A percentile compares a stretch with the other conserved stretches of the same genome.
Evolutionary conservation across 1,140 invertebrate genomes (phyloP).

Genomic region (Araneus ventricosus): DNA sequence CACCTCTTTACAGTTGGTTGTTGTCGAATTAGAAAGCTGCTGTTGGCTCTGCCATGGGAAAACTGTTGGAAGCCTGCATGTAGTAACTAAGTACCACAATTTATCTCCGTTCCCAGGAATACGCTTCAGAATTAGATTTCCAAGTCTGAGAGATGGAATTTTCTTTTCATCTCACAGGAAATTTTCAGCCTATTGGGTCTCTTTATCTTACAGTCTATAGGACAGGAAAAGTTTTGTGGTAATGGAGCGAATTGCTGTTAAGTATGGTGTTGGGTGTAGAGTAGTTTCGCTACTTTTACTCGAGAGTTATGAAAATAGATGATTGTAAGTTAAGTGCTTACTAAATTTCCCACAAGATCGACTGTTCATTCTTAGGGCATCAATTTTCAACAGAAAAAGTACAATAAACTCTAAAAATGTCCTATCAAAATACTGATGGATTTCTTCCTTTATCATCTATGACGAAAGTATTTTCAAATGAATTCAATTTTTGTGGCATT

Average conservation of each 20-base stretch:
- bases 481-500: too few relatives aligned
- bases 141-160: constrained; percentile 8
- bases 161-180: not conserved
- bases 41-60: constrained; percentile 30
- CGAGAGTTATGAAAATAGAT: not conserved
- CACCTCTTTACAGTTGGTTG: constrained; percentile 27
- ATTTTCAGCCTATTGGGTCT: constrained; percentile 4
- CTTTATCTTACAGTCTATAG: not conserved
- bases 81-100: constrained; percentile 22
- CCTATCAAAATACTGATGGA: not conserved
- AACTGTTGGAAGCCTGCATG: not conserved
- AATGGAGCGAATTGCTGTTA: not conserved
- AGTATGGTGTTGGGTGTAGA: not conserved
- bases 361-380: not conserved
- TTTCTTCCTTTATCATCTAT: too few relatives aligned
- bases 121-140: not conserved
- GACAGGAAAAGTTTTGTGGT: not conserved
- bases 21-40: constrained; percentile 22
- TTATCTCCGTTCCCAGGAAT: constrained; percentile 2
- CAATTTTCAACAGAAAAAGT: not conserved
- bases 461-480: too few relatives aligned
- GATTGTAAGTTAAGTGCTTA: constrained; percentile 2
- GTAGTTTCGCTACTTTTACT: not conserved
- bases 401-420: not conserved
- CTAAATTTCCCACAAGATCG: not conserved